Evolutionary conservation across 2,888 invertebrate genomes (phyloP).

Genomic region (Chrysotoxum bicinctum): DNA sequence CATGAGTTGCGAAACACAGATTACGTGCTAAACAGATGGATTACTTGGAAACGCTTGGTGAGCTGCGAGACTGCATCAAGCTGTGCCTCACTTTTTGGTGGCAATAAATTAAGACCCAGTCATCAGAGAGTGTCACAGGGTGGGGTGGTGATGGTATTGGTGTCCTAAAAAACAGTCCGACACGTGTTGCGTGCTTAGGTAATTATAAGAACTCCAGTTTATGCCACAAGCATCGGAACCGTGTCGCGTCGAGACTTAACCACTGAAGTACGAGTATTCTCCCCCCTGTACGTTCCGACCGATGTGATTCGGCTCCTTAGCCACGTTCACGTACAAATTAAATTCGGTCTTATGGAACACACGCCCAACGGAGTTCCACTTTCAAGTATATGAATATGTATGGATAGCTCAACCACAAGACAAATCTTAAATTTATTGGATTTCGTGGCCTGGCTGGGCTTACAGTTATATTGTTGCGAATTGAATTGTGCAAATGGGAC

Average conservation of each 20-base stretch:
- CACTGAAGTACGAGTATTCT: neutral
- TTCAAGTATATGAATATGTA: neutral
- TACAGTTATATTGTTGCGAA: slow-evolving; percentile 55
- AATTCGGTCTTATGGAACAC: slow-evolving; percentile 30
- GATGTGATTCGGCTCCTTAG: slow-evolving; percentile 23
- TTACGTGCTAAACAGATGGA: slow-evolving; percentile 68
- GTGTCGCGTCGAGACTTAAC: neutral
- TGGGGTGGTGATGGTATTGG: neutral
- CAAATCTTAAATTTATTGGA: slow-evolving; percentile 70
- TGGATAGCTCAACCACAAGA: slow-evolving; percentile 27
- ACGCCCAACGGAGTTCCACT: slow-evolving; percentile 37
- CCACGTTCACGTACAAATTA: slow-evolving; percentile 21
- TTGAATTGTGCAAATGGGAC: slow-evolving; percentile 58
- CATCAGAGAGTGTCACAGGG: slow-evolving; percentile 14
- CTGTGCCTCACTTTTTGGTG: slow-evolving; percentile 51
- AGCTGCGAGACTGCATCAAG: slow-evolving; percentile 33
- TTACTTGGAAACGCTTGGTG: slow-evolving; percentile 41
- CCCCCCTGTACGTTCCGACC: neutral
- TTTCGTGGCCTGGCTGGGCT: slow-evolving; percentile 38
- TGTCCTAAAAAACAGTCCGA: slow-evolving; percentile 18
- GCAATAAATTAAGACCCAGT: slow-evolving; percentile 48
- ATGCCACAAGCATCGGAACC: slow-evolving; percentile 1
- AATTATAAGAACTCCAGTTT: slow-evolving; percentile 38
- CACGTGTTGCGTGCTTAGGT: slow-evolving; percentile 62
- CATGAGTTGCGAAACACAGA: slow-evolving; percentile 62